phyloP scores from a whole-genome alignment of 2,113 vertebrate species.

The Carassius carassius region DNA sequence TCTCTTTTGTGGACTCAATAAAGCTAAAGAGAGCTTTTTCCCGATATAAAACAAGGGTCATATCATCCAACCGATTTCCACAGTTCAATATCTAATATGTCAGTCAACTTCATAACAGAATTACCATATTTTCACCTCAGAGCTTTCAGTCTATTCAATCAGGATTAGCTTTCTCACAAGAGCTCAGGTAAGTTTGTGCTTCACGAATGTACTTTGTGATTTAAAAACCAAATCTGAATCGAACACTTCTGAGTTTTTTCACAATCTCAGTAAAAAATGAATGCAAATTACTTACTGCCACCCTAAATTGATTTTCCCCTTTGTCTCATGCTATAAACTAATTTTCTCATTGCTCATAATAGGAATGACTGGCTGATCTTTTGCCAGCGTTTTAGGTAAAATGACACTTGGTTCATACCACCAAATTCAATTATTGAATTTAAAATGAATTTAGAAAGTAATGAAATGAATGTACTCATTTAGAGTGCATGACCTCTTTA shows the following conservation, averaged over 20 bases:
- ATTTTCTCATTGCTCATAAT: not conserved
- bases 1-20: slow-evolving; percentile 26
- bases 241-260: not conserved
- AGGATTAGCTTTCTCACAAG: not conserved
- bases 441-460: not conserved
- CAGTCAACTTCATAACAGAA: not conserved
- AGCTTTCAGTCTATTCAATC: too few relatives aligned
- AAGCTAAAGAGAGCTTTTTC: slow-evolving; percentile 5
- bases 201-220: not conserved
- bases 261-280: not conserved
- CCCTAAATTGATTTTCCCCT: not conserved
- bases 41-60: slow-evolving; percentile 5
- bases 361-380: not conserved
- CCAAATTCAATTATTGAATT: not conserved
- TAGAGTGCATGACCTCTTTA: not conserved
- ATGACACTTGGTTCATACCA: not conserved
- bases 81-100: not conserved
- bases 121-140: not conserved
- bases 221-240: not conserved
- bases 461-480: not conserved
- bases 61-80: not conserved
- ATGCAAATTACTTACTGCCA: not conserved
- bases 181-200: not conserved
- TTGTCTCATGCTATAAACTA: not conserved
- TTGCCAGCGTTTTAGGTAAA: not conserved